Evolutionary conservation across 2,797 vertebrate genomes (phyloP), one percentile per base, ranked within the genome.

Genomic region (Spondyliosoma cantharus): DNA sequence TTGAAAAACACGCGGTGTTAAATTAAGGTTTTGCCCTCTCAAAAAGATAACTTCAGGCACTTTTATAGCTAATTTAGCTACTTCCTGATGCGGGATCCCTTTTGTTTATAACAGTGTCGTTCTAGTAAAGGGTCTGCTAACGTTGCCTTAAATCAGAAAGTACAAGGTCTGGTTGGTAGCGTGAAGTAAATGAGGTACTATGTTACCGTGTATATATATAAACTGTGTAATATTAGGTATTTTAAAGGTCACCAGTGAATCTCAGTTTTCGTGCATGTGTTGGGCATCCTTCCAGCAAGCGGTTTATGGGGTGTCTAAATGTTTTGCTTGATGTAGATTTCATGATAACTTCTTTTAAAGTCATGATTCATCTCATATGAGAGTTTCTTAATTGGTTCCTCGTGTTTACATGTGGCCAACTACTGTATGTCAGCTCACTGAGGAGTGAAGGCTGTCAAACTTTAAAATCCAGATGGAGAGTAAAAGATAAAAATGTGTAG

Each of bases 71-170:
- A 5, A 0, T 5, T 17, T 48, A 12, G 37, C 37, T 37, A 37
- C 3, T 3, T 1, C 0, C 12, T 20, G 4, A 3, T 1, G 1
- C 11, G 20, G 2, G 7, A 32, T 48, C 27, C 11, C 45, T 42
- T 67, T 74, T 87, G 59, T 87, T 82, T 78, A 73, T 11, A 15
- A 66, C 17, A 19, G 15, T 70, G 12, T 69, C 13, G n/a, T 64
- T 73, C 22, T 62, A 4, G 17, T 12, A 1, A 19, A 16, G 3
- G 3, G 27, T 1, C 1, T 3, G 15, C 6, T 8, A 32, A 17
- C 5, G 13, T 14, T 19, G 5, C 8, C 13, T 42, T 53, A 29
- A 4, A 25, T 5, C 7, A 52, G 50, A 48, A 19, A 15, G 0
- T 4, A 54, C 20, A 12, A 9, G 5, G 11, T 50, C 2, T 45